Evolutionary conservation across 2,888 invertebrate genomes (phyloP).

Genomic region (Mimumesa dahlbomi): DNA sequence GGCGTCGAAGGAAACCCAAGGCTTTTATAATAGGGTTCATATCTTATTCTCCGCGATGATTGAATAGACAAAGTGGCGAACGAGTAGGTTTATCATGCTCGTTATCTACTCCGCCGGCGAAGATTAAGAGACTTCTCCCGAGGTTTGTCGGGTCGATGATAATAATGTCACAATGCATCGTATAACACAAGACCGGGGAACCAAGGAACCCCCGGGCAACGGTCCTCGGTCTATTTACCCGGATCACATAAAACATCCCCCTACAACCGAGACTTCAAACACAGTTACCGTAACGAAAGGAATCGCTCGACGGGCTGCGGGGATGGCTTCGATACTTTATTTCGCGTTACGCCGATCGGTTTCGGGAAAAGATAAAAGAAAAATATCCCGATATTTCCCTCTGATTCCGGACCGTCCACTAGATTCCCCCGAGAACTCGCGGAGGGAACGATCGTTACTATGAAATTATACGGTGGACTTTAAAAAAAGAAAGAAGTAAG

Average conservation of each 20-base stretch:
- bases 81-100: too few relatives aligned
- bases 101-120: background rate
- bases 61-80: too few relatives aligned
- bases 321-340: background rate
- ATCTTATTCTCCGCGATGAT: too few relatives aligned
- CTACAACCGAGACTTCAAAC: too few relatives aligned
- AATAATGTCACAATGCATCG: background rate
- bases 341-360: background rate
- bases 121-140: background rate
- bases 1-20: too few relatives aligned
- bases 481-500: too few relatives aligned
- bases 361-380: background rate
- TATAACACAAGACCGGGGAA: background rate
- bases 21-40: too few relatives aligned
- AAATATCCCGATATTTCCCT: background rate
- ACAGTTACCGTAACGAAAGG: background rate
- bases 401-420: too few relatives aligned
- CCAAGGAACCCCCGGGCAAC: background rate
- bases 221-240: constrained; percentile 1
- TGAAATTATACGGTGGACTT: too few relatives aligned
- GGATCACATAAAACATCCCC: constrained; percentile 4
- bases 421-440: too few relatives aligned
- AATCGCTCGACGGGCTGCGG: background rate
- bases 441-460: too few relatives aligned
- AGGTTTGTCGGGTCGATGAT: background rate